phyloP scores from a whole-genome alignment of 2,797 vertebrate genomes.

The Lates japonicus region DNA sequence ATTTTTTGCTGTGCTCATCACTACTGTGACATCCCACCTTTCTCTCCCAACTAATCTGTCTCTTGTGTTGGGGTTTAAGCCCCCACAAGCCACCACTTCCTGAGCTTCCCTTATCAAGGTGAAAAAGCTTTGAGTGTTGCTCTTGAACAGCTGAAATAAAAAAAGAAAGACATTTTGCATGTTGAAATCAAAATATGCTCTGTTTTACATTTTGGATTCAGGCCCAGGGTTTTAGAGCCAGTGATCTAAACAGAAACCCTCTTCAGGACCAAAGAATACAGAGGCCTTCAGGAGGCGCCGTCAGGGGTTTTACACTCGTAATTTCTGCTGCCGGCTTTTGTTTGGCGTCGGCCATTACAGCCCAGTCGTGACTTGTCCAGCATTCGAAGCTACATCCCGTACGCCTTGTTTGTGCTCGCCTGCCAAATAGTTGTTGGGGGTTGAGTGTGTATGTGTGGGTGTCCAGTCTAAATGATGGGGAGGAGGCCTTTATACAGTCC shows the following conservation, averaged over 20 bases:
- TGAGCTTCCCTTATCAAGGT: background rate
- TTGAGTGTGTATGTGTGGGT: constrained; percentile 64
- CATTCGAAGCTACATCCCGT: constrained; percentile 71
- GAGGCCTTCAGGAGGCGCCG: constrained; percentile 50
- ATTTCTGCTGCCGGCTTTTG: constrained; percentile 59
- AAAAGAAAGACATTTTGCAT: background rate
- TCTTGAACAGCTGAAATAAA: background rate
- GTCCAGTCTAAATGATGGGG: constrained; percentile 85
- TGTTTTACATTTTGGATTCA: constrained; percentile 3
- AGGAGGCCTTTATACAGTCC: constrained; percentile 85
- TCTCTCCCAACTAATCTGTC: constrained; percentile 14
- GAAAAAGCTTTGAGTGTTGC: background rate
- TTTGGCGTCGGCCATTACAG: constrained; percentile 43
- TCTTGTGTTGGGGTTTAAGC: constrained; percentile 13
- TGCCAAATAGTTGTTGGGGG: constrained; percentile 66
- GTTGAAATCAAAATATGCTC: background rate
- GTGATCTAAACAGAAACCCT: constrained; percentile 26
- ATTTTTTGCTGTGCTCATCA: constrained; percentile 56
- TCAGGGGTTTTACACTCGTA: constrained; percentile 38
- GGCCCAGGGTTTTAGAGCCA: background rate
- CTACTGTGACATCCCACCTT: constrained; percentile 13
- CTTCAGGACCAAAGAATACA: constrained; percentile 16
- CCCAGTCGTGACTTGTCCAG: constrained; percentile 57
- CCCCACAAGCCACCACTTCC: background rate
- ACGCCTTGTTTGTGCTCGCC: constrained; percentile 70